A percentile compares a stretch with the other conserved stretches of the same genome.
Conservation (phyloP, 2,113 vertebrate species). For the Psammodynastes pulverulentus region DNA sequence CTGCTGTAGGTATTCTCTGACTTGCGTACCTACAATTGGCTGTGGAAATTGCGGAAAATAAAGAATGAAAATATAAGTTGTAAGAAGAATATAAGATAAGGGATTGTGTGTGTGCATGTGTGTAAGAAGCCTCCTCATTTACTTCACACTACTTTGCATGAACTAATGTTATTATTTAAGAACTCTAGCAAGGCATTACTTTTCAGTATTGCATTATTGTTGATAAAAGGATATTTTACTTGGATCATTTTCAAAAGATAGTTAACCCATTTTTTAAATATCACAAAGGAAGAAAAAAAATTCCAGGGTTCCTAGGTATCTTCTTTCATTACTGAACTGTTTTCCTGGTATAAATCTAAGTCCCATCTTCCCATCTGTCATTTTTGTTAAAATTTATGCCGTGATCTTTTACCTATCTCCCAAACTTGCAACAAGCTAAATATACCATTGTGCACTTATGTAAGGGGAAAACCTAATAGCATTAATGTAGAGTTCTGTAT, state of each 20-base stretch:
- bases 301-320: background rate
- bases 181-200: slow-evolving; percentile 26
- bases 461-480: background rate
- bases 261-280: background rate
- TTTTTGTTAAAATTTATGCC: slow-evolving; percentile 12
- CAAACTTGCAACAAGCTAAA: background rate
- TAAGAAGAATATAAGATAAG: background rate
- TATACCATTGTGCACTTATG: background rate
- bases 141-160: background rate
- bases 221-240: background rate
- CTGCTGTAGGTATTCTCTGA: background rate
- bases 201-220: slow-evolving; percentile 21
- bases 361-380: background rate
- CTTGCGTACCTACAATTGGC: background rate
- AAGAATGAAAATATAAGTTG: background rate
- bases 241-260: background rate
- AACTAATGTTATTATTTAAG: background rate
- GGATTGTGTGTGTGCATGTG: background rate
- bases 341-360: background rate
- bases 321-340: background rate
- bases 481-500: rapidly evolving
- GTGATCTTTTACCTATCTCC: background rate
- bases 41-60: background rate
- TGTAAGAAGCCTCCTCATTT: background rate
- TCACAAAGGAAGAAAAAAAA: background rate